Evolutionary conservation across 2,888 invertebrate species (phyloP).

Genomic region (Zhuqinia jingwanae): DNA sequence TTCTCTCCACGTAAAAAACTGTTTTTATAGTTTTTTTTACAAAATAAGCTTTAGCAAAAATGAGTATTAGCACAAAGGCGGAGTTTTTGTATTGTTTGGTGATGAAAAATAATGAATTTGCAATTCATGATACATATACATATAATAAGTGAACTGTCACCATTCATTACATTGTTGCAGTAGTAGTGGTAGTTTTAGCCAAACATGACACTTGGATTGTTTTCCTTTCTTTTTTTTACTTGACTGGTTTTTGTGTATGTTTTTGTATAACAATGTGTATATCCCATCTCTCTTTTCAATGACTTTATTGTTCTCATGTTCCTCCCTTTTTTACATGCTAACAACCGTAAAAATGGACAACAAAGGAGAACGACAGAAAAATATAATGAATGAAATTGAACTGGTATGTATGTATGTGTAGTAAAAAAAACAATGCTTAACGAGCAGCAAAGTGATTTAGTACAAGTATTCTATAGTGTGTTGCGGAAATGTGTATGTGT

Average conservation of each 20-base stretch:
- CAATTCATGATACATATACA: slow-evolving; percentile 59
- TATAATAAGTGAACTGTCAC: slow-evolving; percentile 59
- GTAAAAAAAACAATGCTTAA: no score
- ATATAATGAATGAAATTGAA: no score
- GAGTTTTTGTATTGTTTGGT: background rate
- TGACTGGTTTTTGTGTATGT: background rate
- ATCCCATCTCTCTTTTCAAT: background rate
- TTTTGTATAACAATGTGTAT: background rate
- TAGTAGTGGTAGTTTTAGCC: slow-evolving; percentile 9
- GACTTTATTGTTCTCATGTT: slow-evolving; percentile 22
- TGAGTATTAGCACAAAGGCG: background rate
- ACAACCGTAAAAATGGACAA: background rate
- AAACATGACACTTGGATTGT: slow-evolving; percentile 54
- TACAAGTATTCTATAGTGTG: no score
- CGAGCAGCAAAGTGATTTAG: no score
- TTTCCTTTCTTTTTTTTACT: background rate
- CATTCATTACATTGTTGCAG: slow-evolving; percentile 47
- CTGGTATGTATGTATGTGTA: no score
- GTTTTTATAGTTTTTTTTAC: background rate
- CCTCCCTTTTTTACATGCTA: background rate
- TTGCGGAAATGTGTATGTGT: no score
- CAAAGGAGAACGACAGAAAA: background rate
- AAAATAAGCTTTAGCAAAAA: background rate
- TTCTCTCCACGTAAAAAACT: background rate
- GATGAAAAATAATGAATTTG: slow-evolving; percentile 65